Conservation (phyloP, 2,113 vertebrate genomes). For the Phasianus colchicus region DNA sequence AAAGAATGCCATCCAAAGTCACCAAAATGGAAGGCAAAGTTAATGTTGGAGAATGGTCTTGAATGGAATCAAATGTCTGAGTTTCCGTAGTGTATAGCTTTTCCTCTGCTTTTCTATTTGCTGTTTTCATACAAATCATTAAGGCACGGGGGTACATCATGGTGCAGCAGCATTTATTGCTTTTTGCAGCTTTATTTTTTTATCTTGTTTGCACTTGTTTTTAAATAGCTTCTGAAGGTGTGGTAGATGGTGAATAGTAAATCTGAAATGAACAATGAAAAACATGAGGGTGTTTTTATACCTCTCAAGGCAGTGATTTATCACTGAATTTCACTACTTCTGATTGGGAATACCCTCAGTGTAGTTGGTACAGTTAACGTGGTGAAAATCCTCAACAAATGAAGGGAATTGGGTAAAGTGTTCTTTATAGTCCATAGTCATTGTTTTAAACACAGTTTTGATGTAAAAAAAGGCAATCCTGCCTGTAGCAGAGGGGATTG, state of each 20-base stretch:
- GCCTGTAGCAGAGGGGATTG: too few species aligned
- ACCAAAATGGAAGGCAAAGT: background rate
- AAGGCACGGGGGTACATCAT: background rate
- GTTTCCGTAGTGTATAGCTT: background rate
- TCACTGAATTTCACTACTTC: background rate
- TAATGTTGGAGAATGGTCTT: background rate
- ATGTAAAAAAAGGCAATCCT: background rate
- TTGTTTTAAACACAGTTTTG: background rate
- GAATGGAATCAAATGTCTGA: background rate
- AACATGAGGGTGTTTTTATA: background rate
- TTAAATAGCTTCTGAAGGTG: background rate
- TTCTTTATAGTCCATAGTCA: background rate
- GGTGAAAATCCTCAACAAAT: background rate
- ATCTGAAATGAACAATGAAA: background rate
- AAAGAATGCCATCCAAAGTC: background rate
- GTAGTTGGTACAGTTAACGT: background rate
- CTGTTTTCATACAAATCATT: background rate
- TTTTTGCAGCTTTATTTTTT: background rate
- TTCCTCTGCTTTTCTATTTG: background rate
- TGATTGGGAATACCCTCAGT: background rate
- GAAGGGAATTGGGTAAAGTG: background rate
- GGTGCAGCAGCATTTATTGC: background rate
- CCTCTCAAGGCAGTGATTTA: background rate
- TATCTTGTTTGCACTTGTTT: background rate
- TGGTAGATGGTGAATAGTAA: background rate